Conservation (phyloP, 2,888 invertebrate genomes). For the Agrochola litura region DNA sequence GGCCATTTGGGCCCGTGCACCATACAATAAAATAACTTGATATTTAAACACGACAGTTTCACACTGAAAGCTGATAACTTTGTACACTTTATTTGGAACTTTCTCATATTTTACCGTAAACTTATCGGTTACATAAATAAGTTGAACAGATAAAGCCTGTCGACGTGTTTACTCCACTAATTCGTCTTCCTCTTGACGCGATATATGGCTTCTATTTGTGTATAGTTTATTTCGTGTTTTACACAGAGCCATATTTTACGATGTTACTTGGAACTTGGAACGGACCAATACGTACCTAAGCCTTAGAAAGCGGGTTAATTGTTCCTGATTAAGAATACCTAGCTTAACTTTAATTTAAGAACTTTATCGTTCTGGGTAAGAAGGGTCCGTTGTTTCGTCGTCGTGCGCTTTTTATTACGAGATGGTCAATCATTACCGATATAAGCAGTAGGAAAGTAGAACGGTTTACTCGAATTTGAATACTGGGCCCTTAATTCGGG, state of each 20-base stretch:
- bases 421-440: background rate
- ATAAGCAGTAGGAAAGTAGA: background rate
- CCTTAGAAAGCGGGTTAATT: constrained; percentile 55
- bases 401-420: constrained; percentile 2
- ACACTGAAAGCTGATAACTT: constrained; percentile 61
- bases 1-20: background rate
- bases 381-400: constrained; percentile 1
- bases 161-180: constrained; percentile 73
- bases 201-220: constrained; percentile 64
- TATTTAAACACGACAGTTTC: constrained; percentile 50
- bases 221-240: constrained; percentile 39
- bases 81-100: constrained; percentile 63
- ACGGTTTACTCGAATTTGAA: background rate
- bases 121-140: constrained; percentile 77
- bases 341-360: constrained; percentile 29
- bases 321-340: constrained; percentile 43
- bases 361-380: constrained; percentile 25
- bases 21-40: constrained; percentile 55
- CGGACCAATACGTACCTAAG: constrained; percentile 21
- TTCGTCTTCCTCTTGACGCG: constrained; percentile 69
- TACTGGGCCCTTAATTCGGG: background rate
- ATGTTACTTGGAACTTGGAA: constrained; percentile 42
- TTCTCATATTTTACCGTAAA: constrained; percentile 68
- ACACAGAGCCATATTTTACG: constrained; percentile 43
- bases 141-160: constrained; percentile 73